phyloP scores from a whole-genome alignment of 2,888 invertebrate genomes.

The Bursaphelenchus okinawaensis region DNA sequence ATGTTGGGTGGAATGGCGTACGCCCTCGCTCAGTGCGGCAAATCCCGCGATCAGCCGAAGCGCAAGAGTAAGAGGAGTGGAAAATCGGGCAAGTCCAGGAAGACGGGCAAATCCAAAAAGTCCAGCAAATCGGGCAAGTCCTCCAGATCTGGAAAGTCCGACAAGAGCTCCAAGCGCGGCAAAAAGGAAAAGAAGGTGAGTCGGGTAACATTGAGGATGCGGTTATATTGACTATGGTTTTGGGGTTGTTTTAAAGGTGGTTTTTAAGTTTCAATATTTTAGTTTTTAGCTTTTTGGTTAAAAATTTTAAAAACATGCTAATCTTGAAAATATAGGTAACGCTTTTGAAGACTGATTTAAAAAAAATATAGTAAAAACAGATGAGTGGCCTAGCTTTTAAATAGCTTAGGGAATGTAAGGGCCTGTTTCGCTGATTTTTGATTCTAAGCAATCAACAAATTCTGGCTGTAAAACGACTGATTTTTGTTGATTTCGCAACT shows the following conservation, averaged over 20 bases:
- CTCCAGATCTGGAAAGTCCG: neutral
- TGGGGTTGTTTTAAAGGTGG: neutral
- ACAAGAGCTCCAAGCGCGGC: neutral
- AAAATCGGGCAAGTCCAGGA: neutral
- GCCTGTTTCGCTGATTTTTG: no score
- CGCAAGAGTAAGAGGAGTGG: neutral
- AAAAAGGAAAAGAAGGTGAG: neutral
- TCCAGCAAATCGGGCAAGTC: neutral
- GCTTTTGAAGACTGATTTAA: no score
- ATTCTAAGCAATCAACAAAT: no score
- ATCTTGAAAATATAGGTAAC: no score
- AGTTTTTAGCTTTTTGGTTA: neutral
- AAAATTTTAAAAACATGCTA: neutral
- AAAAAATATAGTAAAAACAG: no score
- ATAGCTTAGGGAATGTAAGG: no score
- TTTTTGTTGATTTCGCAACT: no score
- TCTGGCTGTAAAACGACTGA: no score
- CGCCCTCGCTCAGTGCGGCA: conserved; percentile 4
- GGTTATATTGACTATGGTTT: no score
- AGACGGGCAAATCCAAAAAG: neutral
- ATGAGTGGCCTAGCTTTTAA: no score
- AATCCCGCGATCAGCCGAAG: conserved; percentile 8
- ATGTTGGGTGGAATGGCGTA: neutral
- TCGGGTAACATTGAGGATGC: no score
- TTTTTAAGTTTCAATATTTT: neutral